Conservation (phyloP, 2,797 vertebrate genomes). For the Cirrhinus molitorella region DNA sequence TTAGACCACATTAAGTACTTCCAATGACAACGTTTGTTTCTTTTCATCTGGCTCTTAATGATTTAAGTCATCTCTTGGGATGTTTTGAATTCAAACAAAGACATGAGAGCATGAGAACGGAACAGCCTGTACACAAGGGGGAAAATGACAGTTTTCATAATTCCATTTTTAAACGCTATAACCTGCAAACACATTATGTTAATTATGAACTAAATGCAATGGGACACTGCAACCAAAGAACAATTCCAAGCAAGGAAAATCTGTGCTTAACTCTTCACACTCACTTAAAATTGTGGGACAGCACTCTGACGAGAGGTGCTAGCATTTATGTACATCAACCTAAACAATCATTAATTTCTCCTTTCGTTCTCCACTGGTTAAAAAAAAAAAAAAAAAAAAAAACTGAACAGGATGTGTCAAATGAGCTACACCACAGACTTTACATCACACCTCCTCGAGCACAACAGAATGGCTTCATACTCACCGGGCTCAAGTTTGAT, state of each 20-base stretch:
- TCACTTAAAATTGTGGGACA: background rate
- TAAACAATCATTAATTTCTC: background rate
- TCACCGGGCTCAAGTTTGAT: constrained; percentile 98
- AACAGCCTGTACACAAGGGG: background rate
- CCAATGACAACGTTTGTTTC: background rate
- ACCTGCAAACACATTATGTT: background rate
- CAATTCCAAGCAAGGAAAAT: background rate
- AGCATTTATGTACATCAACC: background rate
- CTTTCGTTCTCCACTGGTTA: background rate
- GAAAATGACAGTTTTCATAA: background rate
- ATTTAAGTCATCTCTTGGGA: constrained; percentile 1
- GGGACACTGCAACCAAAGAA: background rate
- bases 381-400: too few species aligned
- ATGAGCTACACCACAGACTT: constrained; percentile 14
- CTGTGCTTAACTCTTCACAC: background rate
- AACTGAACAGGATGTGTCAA: constrained; percentile 30
- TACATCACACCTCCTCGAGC: constrained; percentile 2
- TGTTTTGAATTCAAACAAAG: constrained; percentile 13
- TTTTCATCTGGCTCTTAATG: background rate
- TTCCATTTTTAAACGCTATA: background rate
- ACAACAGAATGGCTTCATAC: constrained; percentile 59
- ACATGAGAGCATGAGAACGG: background rate
- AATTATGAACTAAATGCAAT: background rate
- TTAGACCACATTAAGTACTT: background rate
- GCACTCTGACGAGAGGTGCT: background rate